Conservation (phyloP, 2,888 invertebrate genomes). For the Mythimna pallens region DNA sequence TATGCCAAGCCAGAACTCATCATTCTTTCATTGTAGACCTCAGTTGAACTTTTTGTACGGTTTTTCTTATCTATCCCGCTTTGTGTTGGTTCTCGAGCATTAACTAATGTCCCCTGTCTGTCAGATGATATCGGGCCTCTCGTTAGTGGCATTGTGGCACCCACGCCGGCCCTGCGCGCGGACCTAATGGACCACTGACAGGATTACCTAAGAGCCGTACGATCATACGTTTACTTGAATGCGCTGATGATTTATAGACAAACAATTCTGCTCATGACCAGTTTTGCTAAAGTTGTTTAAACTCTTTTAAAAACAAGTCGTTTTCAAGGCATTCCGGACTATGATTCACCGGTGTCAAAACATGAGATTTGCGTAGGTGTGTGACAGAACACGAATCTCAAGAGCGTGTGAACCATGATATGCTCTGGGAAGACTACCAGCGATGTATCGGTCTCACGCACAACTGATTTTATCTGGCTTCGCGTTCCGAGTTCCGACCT, state of each 20-base stretch:
- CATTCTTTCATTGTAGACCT: constrained; percentile 79
- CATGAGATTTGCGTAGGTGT: constrained; percentile 78
- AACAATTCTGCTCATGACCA: constrained; percentile 45
- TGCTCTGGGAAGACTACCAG: constrained; percentile 70
- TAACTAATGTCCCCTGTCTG: constrained; percentile 84
- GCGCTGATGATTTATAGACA: constrained; percentile 72
- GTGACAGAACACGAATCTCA: constrained; percentile 75
- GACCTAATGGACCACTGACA: constrained; percentile 81
- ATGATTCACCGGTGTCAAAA: constrained; percentile 76
- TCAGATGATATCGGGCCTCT: constrained; percentile 85
- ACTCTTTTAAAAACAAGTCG: constrained; percentile 49
- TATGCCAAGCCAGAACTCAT: constrained; percentile 76
- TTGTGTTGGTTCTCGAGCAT: constrained; percentile 78
- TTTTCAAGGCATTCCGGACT: constrained; percentile 59
- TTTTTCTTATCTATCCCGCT: constrained; percentile 78
- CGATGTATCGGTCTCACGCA: constrained; percentile 84
- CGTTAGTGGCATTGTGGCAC: constrained; percentile 88
- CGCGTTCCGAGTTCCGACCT: constrained; percentile 75
- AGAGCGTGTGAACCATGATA: constrained; percentile 82
- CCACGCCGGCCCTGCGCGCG: constrained; percentile 76
- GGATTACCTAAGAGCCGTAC: constrained; percentile 80
- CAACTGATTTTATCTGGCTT: constrained; percentile 80
- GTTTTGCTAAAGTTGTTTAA: constrained; percentile 37
- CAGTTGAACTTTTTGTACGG: constrained; percentile 77
- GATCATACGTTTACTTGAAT: constrained; percentile 76